These are phyloP conservation scores for Puffinus mauretanicus DNA, from an alignment of 2,113 vertebrate species.

Conservation along the genomic window DNA sequence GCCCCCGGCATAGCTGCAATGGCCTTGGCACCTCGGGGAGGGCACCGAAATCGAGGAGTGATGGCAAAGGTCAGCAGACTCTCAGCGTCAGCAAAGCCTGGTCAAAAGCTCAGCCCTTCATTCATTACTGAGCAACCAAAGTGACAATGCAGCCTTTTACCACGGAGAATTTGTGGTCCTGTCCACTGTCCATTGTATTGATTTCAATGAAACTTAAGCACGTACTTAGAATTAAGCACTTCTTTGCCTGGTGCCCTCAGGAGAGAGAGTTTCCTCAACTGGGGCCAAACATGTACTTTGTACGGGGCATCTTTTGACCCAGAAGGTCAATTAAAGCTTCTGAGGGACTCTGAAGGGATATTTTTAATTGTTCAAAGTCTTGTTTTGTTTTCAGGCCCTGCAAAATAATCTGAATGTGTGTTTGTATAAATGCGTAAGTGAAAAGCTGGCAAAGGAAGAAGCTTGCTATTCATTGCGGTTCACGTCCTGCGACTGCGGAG, in stretches of 20 bases:
- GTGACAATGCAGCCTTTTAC: slow-evolving; percentile 42
- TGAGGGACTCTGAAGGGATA: neutral
- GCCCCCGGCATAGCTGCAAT: fast-evolving
- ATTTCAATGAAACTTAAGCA: slow-evolving; percentile 8
- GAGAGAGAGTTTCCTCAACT: slow-evolving; percentile 38
- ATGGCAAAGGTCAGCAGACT: slow-evolving; percentile 48
- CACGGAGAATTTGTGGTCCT: fast-evolving
- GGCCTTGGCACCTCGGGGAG: neutral
- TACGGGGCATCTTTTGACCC: slow-evolving; percentile 27
- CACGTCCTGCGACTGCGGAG: neutral
- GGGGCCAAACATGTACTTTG: slow-evolving; percentile 53
- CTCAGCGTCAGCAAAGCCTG: neutral
- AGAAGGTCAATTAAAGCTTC: slow-evolving; percentile 9
- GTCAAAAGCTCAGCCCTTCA: slow-evolving; percentile 5
- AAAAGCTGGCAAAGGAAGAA: neutral
- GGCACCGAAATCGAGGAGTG: fast-evolving
- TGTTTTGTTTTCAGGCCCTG: slow-evolving; percentile 17
- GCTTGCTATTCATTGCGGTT: neutral
- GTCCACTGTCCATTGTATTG: slow-evolving; percentile 38
- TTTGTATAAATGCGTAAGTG: slow-evolving; percentile 4
- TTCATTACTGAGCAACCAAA: neutral
- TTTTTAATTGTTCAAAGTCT: slow-evolving; percentile 34
- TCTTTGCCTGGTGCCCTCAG: slow-evolving; percentile 13
- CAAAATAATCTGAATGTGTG: slow-evolving; percentile 18
- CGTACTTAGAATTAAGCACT: neutral